phyloP scores from a whole-genome alignment of 92 coral and sea anemone genomes.

The Epizoanthus illoricatus region DNA sequence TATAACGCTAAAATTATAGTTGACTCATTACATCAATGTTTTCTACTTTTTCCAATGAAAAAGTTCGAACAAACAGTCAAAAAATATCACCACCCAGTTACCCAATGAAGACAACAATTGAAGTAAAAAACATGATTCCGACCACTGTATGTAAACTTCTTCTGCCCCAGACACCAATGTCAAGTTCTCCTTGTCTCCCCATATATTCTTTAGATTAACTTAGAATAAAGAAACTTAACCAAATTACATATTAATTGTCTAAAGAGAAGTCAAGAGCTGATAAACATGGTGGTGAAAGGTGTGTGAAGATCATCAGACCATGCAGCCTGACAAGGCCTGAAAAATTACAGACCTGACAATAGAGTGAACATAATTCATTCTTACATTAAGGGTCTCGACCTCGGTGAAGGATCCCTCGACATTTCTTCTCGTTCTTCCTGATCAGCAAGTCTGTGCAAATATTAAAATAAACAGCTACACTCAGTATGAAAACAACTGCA shows the following conservation, averaged over 20 bases:
- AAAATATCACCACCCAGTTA: too few species aligned
- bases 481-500: too few species aligned
- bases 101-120: too few species aligned
- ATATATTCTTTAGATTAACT: neutral
- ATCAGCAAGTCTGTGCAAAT: slow-evolving; percentile 55
- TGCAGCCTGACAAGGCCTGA: neutral
- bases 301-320: too few species aligned
- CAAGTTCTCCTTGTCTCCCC: slow-evolving; percentile 15
- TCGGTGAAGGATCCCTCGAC: slow-evolving; percentile 28
- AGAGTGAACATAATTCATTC: neutral
- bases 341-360: neutral
- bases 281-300: too few species aligned
- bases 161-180: neutral
- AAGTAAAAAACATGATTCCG: too few species aligned
- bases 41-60: too few species aligned
- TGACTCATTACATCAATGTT: too few species aligned
- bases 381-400: slow-evolving; percentile 33
- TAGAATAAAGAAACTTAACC: neutral
- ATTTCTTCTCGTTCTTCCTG: slow-evolving; percentile 52
- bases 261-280: too few species aligned
- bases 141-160: too few species aligned
- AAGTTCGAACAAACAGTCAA: too few species aligned
- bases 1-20: too few species aligned
- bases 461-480: neutral
- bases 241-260: neutral